Conservation (phyloP, 2,888 invertebrate species). For the Leptopilina drosophilae region DNA sequence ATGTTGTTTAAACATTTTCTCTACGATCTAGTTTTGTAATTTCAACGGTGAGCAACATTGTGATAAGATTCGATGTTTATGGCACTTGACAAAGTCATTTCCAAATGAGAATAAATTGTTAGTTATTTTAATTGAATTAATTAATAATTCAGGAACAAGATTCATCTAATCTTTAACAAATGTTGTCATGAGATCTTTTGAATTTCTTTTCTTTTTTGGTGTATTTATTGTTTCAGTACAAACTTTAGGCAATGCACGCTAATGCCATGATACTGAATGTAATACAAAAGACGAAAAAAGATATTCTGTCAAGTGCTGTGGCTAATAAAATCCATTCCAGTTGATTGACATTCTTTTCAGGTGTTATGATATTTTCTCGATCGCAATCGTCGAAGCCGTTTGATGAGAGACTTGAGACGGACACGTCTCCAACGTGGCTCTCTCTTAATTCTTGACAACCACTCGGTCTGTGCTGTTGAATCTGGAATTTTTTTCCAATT, state of each 20-base stretch:
- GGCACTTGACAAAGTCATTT: background rate
- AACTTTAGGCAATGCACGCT: conserved; percentile 72
- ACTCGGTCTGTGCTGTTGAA: conserved; percentile 64
- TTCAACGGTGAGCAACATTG: background rate
- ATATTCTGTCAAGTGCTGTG: conserved; percentile 81
- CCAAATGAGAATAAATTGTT: background rate
- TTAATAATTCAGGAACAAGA: background rate
- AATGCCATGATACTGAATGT: conserved; percentile 79
- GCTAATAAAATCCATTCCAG: conserved; percentile 83
- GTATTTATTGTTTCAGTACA: background rate
- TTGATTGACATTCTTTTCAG: conserved; percentile 72
- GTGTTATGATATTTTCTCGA: conserved; percentile 63
- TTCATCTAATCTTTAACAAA: background rate
- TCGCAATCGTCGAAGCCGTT: conserved; percentile 64
- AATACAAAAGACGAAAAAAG: conserved; percentile 80
- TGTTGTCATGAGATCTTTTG: conserved; percentile 29
- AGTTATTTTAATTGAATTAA: too few relatives aligned
- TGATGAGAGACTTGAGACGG: conserved; percentile 59
- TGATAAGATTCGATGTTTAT: conserved; percentile 4
- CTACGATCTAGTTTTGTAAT: background rate
- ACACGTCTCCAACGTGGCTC: conserved; percentile 58
- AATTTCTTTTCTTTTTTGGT: background rate
- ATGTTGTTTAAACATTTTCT: background rate
- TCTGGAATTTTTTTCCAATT: conserved; percentile 51
- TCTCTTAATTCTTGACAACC: conserved; percentile 68